Conservation (phyloP, 2,888 invertebrate genomes). For the Polydrusus cervinus region DNA sequence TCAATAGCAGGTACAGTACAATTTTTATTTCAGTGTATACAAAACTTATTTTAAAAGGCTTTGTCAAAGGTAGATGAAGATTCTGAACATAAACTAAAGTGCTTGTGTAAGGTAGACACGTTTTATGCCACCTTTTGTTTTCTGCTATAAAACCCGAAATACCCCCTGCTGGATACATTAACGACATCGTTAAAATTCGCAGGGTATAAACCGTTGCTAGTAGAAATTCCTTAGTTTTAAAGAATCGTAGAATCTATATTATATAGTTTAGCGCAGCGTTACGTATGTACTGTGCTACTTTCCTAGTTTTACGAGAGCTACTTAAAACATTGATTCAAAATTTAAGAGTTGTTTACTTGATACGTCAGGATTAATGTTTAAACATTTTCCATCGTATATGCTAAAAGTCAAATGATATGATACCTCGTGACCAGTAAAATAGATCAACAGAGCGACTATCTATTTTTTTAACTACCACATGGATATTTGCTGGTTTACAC, state of each 20-base stretch:
- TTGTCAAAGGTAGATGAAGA: slow-evolving; percentile 31
- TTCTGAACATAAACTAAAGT: slow-evolving; percentile 59
- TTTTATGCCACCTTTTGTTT: slow-evolving; percentile 60
- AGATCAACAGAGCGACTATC: too few relatives aligned
- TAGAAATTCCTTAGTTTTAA: slow-evolving; percentile 43
- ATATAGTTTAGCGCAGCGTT: slow-evolving; percentile 14
- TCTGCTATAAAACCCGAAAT: slow-evolving; percentile 56
- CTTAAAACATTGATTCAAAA: slow-evolving; percentile 7
- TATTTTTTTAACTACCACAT: too few relatives aligned
- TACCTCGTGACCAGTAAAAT: too few relatives aligned
- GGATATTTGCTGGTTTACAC: too few relatives aligned
- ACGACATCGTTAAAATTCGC: slow-evolving; percentile 47
- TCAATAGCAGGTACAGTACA: too few relatives aligned
- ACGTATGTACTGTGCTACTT: slow-evolving; percentile 7
- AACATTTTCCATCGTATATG: too few relatives aligned
- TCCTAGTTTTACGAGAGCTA: slow-evolving; percentile 9
- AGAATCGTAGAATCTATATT: slow-evolving; percentile 35
- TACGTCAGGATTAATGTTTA: background rate
- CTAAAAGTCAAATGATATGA: too few relatives aligned
- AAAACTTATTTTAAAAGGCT: slow-evolving; percentile 18
- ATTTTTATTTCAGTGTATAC: background rate
- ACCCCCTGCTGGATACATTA: slow-evolving; percentile 38
- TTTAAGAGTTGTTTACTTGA: background rate
- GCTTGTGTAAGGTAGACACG: slow-evolving; percentile 59
- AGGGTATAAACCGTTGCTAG: slow-evolving; percentile 32